Evolutionary conservation across 2,888 invertebrate genomes (phyloP).

Genomic region (Liposcelis brunnea): DNA sequence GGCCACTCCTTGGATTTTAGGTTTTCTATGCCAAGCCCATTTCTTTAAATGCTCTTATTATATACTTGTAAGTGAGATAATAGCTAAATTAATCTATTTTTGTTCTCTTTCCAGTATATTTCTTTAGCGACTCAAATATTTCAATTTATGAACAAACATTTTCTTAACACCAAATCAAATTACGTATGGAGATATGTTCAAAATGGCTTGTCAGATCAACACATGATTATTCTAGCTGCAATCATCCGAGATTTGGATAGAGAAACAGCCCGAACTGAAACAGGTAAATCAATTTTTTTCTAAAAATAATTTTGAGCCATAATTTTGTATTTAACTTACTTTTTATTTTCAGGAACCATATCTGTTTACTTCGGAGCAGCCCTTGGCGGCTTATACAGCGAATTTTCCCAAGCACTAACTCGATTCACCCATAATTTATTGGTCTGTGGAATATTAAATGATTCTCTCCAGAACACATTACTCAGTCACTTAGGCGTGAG

Average conservation of each 20-base stretch:
- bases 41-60: constrained; percentile 7
- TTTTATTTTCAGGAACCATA: constrained; percentile 39
- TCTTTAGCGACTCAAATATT: constrained; percentile 74
- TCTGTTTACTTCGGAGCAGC: constrained; percentile 54
- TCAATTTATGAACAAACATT: constrained; percentile 64
- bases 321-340: neutral
- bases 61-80: constrained; percentile 8
- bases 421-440: constrained; percentile 61
- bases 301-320: too few relatives aligned
- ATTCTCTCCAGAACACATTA: constrained; percentile 49
- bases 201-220: constrained; percentile 63
- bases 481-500: constrained; percentile 57
- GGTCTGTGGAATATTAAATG: constrained; percentile 48
- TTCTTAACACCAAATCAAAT: constrained; percentile 52
- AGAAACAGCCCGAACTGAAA: constrained; percentile 71
- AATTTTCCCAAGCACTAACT: constrained; percentile 61
- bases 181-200: constrained; percentile 49
- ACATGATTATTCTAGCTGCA: constrained; percentile 73
- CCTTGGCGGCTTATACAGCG: constrained; percentile 50
- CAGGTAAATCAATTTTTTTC: constrained; percentile 28
- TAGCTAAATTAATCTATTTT: constrained; percentile 11
- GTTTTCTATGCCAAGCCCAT: too few relatives aligned
- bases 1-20: too few relatives aligned
- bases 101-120: constrained; percentile 58
- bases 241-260: constrained; percentile 80